phyloP scores from a whole-genome alignment of 2,113 vertebrate genomes.

The Haliaeetus leucogaster region DNA sequence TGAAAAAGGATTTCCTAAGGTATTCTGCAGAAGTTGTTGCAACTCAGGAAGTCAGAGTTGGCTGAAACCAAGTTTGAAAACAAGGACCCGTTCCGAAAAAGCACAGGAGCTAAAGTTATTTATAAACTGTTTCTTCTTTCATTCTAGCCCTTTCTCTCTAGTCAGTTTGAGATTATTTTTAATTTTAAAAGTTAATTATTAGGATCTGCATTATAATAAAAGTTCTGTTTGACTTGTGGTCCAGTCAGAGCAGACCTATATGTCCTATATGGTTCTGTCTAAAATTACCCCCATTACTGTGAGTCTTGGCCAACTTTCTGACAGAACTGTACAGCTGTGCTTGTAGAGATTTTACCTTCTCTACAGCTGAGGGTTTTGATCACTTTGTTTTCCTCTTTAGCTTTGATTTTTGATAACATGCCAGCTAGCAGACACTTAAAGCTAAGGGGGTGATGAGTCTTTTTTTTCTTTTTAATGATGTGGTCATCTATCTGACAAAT shows the following conservation, averaged over 20 bases:
- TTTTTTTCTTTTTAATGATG: background rate
- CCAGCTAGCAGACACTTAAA: background rate
- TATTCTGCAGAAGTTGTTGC: background rate
- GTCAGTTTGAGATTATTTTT: background rate
- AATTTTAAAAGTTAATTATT: background rate
- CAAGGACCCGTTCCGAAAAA: background rate
- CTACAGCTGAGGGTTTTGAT: background rate
- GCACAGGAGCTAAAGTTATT: background rate
- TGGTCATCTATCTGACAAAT: background rate
- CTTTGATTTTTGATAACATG: background rate
- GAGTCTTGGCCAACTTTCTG: background rate
- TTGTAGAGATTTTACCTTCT: background rate
- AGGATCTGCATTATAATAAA: background rate
- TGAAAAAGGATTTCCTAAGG: background rate
- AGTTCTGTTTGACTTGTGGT: background rate
- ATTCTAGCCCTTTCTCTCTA: background rate
- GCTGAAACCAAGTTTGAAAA: background rate
- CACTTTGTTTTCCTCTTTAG: background rate
- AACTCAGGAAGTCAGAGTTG: background rate
- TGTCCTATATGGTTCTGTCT: background rate
- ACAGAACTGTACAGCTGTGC: background rate
- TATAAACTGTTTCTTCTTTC: background rate
- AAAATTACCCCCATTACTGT: background rate
- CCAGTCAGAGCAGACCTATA: background rate
- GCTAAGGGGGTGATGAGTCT: background rate